Base-by-base conservation (phyloP, 2,888 invertebrate species). In the Acleris holmiana region DNA sequence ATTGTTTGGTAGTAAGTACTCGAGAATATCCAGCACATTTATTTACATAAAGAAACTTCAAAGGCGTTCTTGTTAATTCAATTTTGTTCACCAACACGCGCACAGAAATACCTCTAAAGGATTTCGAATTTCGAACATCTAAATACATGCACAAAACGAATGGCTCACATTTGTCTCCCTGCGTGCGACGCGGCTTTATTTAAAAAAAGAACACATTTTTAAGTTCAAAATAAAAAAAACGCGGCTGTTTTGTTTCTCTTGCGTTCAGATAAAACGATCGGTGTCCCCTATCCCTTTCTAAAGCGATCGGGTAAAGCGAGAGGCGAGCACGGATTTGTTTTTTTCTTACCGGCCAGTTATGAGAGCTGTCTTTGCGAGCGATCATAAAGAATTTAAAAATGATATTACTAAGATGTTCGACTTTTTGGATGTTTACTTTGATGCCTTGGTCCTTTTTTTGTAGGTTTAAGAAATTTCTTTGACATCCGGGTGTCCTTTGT, bases 311-410 rank as follows among this genome's bases (percentile, higher is more conserved):
- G 55, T 55, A 67, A 67, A 76, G 56, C 67, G 74, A 67, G 82
- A 79, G 57, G 67, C 62, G 29, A 25, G 65, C 50, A 68, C 67
- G 66, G 60, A 69, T 67, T 69, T 70, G 46, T 60, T 76, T 74
- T 73, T 74, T 79, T 79, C 69, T 71, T 70, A 69, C 68, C 69
- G 68, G 71, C 72, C 79, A 76, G 82, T 78, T 80, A 79, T 78
- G 79, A 79, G 71, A 68, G 70, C 71, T 73, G 77, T 78, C 76
- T 73, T 76, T 76, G 76, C 71, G 70, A 71, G 66, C 71, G 80
- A 82, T 82, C 84, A 82, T 85, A 86, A 84, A 84, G 79, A 84
- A 84, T 85, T 85, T 80, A 79, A 83, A 86, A 86, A 84, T 84
- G 80, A 85, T 85, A 84, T 82, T 82, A 81, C 80, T 69, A 64